Base-by-base conservation (phyloP, 2,888 invertebrate genomes). In the Clusia tigrina region DNA sequence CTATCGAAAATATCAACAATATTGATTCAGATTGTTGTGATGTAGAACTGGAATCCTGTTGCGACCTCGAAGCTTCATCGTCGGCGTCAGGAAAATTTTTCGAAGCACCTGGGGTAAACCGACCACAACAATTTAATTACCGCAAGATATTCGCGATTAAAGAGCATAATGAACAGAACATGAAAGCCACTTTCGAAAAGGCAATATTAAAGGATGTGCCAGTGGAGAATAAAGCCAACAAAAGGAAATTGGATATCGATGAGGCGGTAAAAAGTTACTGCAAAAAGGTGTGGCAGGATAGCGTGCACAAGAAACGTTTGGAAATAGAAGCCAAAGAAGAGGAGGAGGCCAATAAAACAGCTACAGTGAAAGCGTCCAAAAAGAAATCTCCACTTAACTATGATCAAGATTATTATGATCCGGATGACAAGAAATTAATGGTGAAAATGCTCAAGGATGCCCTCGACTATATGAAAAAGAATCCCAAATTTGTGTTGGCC, bases 401-500 rank as follows among this genome's bases (percentile, higher is more conserved):
- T 23, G 66, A 67, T 0, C 24, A 46, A 0, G 23, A 65, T 0
- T 65, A 60, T 32, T 78, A 71, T 52, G 73, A 81, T 70, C 71
- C 77, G 3, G 61, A 74, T 2, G 69, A 83, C n/a, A 22, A 60
- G 1, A 24, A 66, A 0, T 55, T 74, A 3, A 79, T 83, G 78
- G 62, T 63, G 20, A 54, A 66, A 20, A 72, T 82, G 69, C 66
- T 83, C 1, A 61, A 63, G 2, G 22, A 70, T 10, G 79, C 72
- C 0, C 62, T 83, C 2, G 52, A 69, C 2, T 65, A 67, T 32
- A 70, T 82, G 51, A 69, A 69, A 5, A 53, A 73, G 56, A 75
- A 82, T 68, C 74, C 69, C 2, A 78, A 78, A 26, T 81, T 70
- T 65, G 76, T 83, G 0, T 48, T 81, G 32, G 81, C 79, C 12